phyloP scores from a whole-genome alignment of 2,113 vertebrate species.

The Perca fluviatilis region DNA sequence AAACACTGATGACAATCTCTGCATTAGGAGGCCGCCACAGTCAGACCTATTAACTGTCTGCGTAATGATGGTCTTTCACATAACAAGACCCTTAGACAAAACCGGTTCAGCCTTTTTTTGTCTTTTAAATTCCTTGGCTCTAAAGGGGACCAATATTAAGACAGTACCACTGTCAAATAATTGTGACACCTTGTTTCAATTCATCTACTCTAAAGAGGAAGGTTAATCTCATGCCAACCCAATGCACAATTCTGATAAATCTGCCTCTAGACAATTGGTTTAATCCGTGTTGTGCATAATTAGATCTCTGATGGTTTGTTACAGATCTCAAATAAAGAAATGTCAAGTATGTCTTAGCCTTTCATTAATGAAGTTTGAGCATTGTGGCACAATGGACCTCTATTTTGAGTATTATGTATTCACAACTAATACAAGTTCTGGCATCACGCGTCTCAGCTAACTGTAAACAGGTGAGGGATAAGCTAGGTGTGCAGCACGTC shows the following conservation, averaged over 20 bases:
- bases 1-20: slow-evolving; percentile 12
- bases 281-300: background rate
- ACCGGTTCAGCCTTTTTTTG: slow-evolving; percentile 3
- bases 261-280: background rate
- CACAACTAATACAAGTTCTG: slow-evolving; percentile 25
- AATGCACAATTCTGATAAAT: background rate
- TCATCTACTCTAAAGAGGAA: background rate
- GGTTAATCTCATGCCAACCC: background rate
- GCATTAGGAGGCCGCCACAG: slow-evolving; percentile 10
- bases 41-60: slow-evolving; percentile 36
- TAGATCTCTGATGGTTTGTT: background rate
- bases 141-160: background rate
- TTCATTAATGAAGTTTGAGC: background rate
- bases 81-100: background rate
- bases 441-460: slow-evolving; percentile 1
- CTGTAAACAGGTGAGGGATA: slow-evolving; percentile 38
- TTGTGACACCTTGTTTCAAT: background rate
- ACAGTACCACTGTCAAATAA: background rate
- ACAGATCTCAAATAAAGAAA: background rate
- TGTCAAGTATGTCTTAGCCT: background rate
- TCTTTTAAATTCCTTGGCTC: background rate
- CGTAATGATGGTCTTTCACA: slow-evolving; percentile 10
- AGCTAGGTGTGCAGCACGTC: slow-evolving; percentile 15
- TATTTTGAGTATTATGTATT: slow-evolving; percentile 23
- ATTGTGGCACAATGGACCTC: background rate